phyloP scores from a whole-genome alignment of 2,888 invertebrate genomes.

The Apotomis betuletana region DNA sequence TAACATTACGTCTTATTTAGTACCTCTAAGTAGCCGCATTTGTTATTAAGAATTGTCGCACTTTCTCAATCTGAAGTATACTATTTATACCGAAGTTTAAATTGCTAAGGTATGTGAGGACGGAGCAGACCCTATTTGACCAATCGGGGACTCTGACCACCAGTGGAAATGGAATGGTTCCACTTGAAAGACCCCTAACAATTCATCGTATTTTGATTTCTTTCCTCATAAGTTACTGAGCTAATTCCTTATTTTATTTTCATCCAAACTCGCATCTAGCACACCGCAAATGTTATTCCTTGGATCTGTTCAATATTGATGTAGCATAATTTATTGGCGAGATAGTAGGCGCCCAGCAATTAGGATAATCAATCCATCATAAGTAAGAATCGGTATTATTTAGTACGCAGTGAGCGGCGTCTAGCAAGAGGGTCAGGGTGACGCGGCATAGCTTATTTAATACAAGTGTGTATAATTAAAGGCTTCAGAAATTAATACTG shows the following conservation, averaged over 20 bases:
- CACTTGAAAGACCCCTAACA: too few species aligned
- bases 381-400: constrained; percentile 46
- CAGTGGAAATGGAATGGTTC: too few species aligned
- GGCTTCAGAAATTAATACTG: constrained; percentile 16
- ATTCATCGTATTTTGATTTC: too few species aligned
- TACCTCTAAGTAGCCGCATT: too few species aligned
- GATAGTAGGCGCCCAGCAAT: constrained; percentile 58
- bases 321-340: constrained; percentile 46
- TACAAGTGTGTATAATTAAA: constrained; percentile 7
- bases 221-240: neutral
- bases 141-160: too few species aligned
- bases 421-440: constrained; percentile 20
- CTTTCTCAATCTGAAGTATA: too few species aligned
- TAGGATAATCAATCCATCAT: constrained; percentile 64
- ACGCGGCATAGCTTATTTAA: constrained; percentile 7
- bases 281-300: neutral
- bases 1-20: neutral
- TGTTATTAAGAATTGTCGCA: too few species aligned
- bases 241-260: neutral
- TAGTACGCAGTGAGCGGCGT: constrained; percentile 12
- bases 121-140: too few species aligned
- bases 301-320: constrained; percentile 36
- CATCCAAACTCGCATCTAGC: neutral
- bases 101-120: too few species aligned
- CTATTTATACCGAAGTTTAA: too few species aligned